These are phyloP conservation scores for Brachyptera risi DNA, from an alignment of 2,888 invertebrate genomes.

Conservation along the genomic window DNA sequence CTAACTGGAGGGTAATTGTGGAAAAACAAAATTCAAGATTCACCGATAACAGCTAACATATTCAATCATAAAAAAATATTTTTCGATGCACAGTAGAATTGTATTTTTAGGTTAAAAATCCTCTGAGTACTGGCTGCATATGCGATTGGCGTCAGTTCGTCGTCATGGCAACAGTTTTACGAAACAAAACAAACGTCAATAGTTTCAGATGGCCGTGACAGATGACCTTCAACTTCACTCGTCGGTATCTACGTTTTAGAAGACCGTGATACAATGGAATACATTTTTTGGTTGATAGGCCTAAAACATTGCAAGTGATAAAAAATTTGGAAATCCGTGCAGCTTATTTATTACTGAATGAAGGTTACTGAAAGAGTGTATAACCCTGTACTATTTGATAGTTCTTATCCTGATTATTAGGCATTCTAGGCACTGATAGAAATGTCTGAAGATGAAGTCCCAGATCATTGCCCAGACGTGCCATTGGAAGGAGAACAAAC, in stretches of 20 bases:
- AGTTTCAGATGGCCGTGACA: neutral
- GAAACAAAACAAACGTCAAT: constrained; percentile 14
- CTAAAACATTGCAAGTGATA: too few relatives aligned
- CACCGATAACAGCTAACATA: too few relatives aligned
- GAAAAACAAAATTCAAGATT: too few relatives aligned
- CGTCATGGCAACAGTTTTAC: constrained; percentile 3
- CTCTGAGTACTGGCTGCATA: too few relatives aligned
- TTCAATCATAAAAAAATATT: too few relatives aligned
- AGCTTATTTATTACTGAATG: neutral
- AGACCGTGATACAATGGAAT: constrained; percentile 5
- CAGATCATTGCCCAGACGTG: neutral
- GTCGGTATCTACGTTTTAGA: neutral
- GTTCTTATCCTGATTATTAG: neutral
- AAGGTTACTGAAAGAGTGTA: neutral
- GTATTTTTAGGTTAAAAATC: too few relatives aligned
- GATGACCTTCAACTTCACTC: constrained; percentile 2
- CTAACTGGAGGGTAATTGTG: too few relatives aligned
- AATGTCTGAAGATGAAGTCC: neutral
- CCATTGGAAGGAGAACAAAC: constrained; percentile 18
- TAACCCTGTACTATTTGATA: neutral
- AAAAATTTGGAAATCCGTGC: too few relatives aligned
- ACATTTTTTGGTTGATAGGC: neutral
- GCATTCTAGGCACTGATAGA: neutral
- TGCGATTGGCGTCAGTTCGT: too few relatives aligned
- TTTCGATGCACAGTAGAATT: too few relatives aligned